Evolutionary conservation across 2,113 vertebrate species (phyloP).

Genomic region (Girardinichthys multiradiatus): DNA sequence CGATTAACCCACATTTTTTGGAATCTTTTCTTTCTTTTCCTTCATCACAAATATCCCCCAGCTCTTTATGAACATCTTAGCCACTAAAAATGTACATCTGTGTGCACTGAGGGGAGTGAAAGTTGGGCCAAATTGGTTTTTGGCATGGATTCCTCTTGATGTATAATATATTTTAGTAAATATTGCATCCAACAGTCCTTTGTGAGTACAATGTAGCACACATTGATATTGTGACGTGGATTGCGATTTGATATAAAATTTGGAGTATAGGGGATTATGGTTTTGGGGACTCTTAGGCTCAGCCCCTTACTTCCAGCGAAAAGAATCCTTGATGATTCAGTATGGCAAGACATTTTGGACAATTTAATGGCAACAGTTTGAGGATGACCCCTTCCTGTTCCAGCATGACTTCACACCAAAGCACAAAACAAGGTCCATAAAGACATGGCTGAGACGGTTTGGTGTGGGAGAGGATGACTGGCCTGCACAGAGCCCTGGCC

Average conservation of each 20-base stretch:
- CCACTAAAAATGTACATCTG: not conserved
- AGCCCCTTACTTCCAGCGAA: not conserved
- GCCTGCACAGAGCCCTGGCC: too few species aligned
- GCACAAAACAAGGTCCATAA: not conserved
- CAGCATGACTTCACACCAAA: not conserved
- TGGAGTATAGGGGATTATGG: not conserved
- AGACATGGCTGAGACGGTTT: not conserved
- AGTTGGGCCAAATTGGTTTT: too few species aligned
- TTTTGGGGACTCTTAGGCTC: not conserved
- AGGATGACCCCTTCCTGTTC: not conserved
- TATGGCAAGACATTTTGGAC: not conserved
- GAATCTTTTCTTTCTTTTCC: not conserved
- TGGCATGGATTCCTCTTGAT: too few species aligned
- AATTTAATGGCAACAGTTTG: not conserved
- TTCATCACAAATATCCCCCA: not conserved
- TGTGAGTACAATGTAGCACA: not conserved
- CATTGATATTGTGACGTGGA: not conserved
- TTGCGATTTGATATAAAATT: not conserved
- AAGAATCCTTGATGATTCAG: not conserved
- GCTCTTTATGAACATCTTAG: not conserved
- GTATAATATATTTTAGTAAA: not conserved
- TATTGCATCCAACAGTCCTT: not conserved
- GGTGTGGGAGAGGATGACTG: not conserved
- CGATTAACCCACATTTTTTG: too few species aligned
- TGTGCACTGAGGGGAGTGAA: not conserved